These are phyloP conservation scores for Stichopus chloronotus DNA, from an alignment of 35 echinoderm and acorn worm genomes.

Conservation along the genomic window DNA sequence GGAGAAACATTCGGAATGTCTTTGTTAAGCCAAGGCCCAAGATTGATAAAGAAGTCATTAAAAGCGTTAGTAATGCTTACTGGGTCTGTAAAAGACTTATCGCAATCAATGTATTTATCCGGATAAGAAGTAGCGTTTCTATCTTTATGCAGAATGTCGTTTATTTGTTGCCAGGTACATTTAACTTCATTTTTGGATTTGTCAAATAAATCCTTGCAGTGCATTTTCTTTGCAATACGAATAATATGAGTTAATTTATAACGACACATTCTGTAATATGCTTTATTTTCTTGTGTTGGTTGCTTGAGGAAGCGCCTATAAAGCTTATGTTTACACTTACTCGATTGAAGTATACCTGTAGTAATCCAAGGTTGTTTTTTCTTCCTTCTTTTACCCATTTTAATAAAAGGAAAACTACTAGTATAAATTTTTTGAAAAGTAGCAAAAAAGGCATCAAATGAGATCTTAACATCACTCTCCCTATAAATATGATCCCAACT, in stretches of 20 bases:
- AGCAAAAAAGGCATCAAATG: not conserved
- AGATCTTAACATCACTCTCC: not conserved
- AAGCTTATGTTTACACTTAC: too few relatives aligned
- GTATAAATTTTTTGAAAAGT: not conserved
- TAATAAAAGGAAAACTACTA: not conserved
- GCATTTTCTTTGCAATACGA: not conserved
- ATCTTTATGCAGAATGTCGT: not conserved
- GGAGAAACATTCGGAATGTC: too few relatives aligned
- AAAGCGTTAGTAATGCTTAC: too few relatives aligned
- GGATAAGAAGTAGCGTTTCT: not conserved
- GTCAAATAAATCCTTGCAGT: constrained; percentile 4
- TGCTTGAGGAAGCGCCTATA: too few relatives aligned
- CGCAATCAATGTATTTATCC: not conserved
- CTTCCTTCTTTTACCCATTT: not conserved
- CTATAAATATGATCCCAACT: not conserved
- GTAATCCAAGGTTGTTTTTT: not conserved
- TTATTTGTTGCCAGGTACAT: not conserved
- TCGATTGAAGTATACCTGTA: not conserved
- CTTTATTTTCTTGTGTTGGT: not conserved
- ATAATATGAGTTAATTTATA: not conserved
- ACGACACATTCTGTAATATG: not conserved
- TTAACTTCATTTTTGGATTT: not conserved
- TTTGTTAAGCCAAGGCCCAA: too few relatives aligned
- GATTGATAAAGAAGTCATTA: too few relatives aligned
- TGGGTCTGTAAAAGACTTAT: not conserved